Percentiles rank a stretch among this genome's conserved stretches.
These are phyloP conservation scores for Hemiprocne comata DNA, from an alignment of 2,113 vertebrate species.

Conservation along the genomic window DNA sequence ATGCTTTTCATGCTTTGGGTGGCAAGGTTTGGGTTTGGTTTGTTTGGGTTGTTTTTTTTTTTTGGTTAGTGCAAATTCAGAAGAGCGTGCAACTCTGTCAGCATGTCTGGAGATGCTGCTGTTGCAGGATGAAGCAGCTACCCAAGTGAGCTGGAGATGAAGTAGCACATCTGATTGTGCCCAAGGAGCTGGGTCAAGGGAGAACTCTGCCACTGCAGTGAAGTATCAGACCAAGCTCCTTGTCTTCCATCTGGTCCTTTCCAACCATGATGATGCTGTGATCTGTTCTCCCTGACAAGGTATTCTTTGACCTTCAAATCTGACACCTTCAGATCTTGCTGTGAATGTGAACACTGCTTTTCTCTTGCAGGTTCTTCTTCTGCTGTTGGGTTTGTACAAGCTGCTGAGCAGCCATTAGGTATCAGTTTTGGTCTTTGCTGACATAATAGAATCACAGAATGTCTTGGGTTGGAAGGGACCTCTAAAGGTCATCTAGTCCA, in stretches of 20 bases:
- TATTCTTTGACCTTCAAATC: neutral
- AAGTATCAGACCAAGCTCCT: neutral
- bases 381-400: neutral
- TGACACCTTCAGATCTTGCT: rapidly evolving
- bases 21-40: too few relatives aligned
- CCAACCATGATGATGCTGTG: too few relatives aligned
- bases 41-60: neutral
- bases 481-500: too few relatives aligned
- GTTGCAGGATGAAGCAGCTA: neutral
- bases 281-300: neutral
- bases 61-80: neutral
- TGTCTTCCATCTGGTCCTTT: neutral
- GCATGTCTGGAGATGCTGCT: rapidly evolving
- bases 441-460: neutral
- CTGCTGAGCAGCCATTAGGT: neutral
- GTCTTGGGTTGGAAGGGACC: too few relatives aligned
- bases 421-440: neutral
- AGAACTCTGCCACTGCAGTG: too few relatives aligned
- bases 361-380: neutral
- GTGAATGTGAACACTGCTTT: rapidly evolving
- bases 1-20: neutral
- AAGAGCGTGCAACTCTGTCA: neutral
- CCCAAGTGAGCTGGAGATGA: neutral
- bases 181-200: neutral
- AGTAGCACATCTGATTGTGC: rapidly evolving